Percentiles rank a stretch among this genome's conserved stretches.
phyloP scores from a whole-genome alignment of 2,888 invertebrate genomes.

The Oegoconia quadripuncta region DNA sequence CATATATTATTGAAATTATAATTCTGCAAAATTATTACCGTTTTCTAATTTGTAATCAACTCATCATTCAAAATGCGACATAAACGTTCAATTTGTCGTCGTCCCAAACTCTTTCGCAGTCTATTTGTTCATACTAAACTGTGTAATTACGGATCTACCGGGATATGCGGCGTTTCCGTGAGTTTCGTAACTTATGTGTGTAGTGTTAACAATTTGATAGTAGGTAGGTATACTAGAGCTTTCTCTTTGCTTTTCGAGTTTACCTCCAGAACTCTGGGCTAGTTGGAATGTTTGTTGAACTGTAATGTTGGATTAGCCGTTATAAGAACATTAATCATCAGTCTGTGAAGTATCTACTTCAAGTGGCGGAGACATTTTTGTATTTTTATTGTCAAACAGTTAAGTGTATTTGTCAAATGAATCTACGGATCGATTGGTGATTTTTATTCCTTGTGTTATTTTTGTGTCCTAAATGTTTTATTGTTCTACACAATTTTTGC shows the following conservation, averaged over 20 bases:
- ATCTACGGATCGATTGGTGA: too few species aligned
- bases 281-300: conserved; percentile 19
- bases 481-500: too few species aligned
- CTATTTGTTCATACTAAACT: conserved; percentile 19
- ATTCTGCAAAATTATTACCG: too few species aligned
- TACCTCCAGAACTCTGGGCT: conserved; percentile 25
- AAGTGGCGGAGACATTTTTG: too few species aligned
- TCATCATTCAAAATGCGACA: too few species aligned
- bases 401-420: too few species aligned
- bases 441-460: too few species aligned
- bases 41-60: too few species aligned
- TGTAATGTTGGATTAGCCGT: conserved; percentile 11
- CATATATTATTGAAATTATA: too few species aligned
- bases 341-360: conserved; percentile 2
- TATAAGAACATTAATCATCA: conserved; percentile 13
- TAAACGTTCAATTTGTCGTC: neutral
- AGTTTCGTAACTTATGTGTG: conserved; percentile 30
- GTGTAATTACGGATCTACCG: conserved; percentile 22
- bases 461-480: too few species aligned
- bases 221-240: conserved; percentile 18
- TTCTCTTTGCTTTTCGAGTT: conserved; percentile 36
- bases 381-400: too few species aligned
- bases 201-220: conserved; percentile 38
- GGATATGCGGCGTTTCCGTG: conserved; percentile 29
- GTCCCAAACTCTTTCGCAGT: neutral